Conservation (phyloP, 2,888 invertebrate genomes). For the Oxyteleia sp. region DNA sequence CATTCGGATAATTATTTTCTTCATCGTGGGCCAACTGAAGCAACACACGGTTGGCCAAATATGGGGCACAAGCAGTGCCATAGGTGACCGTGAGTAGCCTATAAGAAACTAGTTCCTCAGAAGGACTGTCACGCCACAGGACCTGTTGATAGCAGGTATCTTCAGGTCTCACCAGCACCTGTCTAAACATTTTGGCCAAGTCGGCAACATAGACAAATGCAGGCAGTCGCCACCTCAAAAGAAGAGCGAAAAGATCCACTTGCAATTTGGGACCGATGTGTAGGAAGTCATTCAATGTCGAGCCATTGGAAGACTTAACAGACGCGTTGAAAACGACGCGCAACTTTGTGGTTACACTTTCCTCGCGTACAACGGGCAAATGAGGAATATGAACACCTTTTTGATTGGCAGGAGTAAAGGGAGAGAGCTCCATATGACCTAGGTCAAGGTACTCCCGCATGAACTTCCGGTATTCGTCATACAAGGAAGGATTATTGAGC, state of each 20-base stretch:
- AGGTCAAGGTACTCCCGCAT: constrained; percentile 70
- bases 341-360: constrained; percentile 48
- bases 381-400: constrained; percentile 40
- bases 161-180: not conserved
- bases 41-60: not conserved
- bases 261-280: not conserved
- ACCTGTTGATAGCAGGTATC: too few relatives aligned
- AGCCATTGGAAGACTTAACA: constrained; percentile 31
- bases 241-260: not conserved
- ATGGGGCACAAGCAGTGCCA: too few relatives aligned
- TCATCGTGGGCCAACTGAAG: not conserved
- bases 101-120: not conserved
- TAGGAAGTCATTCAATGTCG: constrained; percentile 52
- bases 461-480: constrained; percentile 68
- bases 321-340: too few relatives aligned
- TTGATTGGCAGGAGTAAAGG: not conserved
- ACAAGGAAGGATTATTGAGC: constrained; percentile 66
- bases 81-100: not conserved
- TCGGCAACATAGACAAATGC: constrained; percentile 32
- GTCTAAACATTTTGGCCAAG: not conserved
- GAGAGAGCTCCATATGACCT: constrained; percentile 61
- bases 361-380: constrained; percentile 41
- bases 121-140: not conserved
- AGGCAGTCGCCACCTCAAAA: constrained; percentile 34
- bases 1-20: not conserved